Evolutionary conservation across 2,797 vertebrate genomes (phyloP).

Genomic region (Chaetodon trifasciatus): DNA sequence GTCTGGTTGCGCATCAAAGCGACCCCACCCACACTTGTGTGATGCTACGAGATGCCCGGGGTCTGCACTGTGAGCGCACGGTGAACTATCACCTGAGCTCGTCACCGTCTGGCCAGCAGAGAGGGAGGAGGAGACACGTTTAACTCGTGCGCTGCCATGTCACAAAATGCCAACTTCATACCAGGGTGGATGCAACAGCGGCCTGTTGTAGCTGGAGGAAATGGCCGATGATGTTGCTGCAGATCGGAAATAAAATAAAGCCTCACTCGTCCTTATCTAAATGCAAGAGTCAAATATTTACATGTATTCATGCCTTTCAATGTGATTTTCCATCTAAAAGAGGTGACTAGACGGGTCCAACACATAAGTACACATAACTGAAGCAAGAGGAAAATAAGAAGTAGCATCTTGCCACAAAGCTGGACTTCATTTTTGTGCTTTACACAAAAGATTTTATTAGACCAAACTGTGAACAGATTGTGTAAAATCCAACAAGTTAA

Average conservation of each 20-base stretch:
- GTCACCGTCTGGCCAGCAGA: slow-evolving; percentile 78
- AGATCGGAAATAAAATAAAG: background rate
- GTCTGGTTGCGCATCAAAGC: slow-evolving; percentile 78
- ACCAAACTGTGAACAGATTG: slow-evolving; percentile 1
- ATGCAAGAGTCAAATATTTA: background rate
- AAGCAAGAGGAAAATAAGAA: background rate
- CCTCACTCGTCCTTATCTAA: background rate
- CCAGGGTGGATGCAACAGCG: background rate
- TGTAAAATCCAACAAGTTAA: background rate
- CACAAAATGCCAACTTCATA: background rate
- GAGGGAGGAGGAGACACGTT: slow-evolving; percentile 64
- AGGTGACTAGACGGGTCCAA: background rate
- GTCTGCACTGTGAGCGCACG: slow-evolving; percentile 70
- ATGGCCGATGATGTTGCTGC: slow-evolving; percentile 13
- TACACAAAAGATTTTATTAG: background rate
- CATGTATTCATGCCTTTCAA: background rate
- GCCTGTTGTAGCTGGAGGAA: slow-evolving; percentile 20
- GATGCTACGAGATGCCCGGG: slow-evolving; percentile 73
- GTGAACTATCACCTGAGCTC: slow-evolving; percentile 85
- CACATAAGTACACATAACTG: background rate
- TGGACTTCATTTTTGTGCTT: background rate
- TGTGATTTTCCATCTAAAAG: too few species aligned
- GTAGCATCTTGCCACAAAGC: fast-evolving
- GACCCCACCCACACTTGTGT: slow-evolving; percentile 83
- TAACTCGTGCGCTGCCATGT: slow-evolving; percentile 70